These are phyloP conservation scores for Chouioia cunea DNA, from an alignment of 2,888 invertebrate species.

Conservation along the genomic window DNA sequence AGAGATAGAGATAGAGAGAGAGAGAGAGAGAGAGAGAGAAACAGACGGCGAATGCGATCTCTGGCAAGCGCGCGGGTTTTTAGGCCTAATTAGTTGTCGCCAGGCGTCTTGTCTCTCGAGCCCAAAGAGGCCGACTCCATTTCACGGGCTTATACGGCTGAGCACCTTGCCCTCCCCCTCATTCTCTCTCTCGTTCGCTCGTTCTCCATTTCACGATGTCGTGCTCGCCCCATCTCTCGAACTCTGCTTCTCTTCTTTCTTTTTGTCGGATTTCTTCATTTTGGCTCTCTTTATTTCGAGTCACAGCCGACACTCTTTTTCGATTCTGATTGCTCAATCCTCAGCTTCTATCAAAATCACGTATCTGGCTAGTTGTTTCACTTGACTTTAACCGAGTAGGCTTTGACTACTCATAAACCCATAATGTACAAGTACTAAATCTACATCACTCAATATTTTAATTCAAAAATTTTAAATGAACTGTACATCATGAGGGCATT, in stretches of 20 bases:
- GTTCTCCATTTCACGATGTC: conserved; percentile 19
- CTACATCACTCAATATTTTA: no score
- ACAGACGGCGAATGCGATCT: conserved; percentile 7
- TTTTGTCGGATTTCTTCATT: conserved; percentile 12
- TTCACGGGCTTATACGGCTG: conserved; percentile 51
- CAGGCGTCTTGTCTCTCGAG: conserved; percentile 59
- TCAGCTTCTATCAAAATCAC: no score
- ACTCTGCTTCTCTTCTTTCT: conserved; percentile 15
- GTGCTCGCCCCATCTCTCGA: conserved; percentile 41
- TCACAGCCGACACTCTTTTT: conserved; percentile 29
- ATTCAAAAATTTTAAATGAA: no score
- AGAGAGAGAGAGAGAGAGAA: neutral
- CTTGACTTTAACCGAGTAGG: no score
- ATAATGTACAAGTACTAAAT: no score
- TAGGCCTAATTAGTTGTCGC: conserved; percentile 69
- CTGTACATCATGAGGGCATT: no score
- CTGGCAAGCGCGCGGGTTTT: conserved; percentile 56
- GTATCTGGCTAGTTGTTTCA: no score
- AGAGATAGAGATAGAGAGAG: neutral
- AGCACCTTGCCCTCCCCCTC: conserved; percentile 47
- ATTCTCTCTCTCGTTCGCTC: conserved; percentile 36
- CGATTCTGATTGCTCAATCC: conserved; percentile 30
- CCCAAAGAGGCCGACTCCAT: conserved; percentile 54
- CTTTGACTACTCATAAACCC: no score
- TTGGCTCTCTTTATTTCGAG: conserved; percentile 10